Evolutionary conservation across 1,140 invertebrate genomes (phyloP).

Genomic region (Medauroidea extradentata): DNA sequence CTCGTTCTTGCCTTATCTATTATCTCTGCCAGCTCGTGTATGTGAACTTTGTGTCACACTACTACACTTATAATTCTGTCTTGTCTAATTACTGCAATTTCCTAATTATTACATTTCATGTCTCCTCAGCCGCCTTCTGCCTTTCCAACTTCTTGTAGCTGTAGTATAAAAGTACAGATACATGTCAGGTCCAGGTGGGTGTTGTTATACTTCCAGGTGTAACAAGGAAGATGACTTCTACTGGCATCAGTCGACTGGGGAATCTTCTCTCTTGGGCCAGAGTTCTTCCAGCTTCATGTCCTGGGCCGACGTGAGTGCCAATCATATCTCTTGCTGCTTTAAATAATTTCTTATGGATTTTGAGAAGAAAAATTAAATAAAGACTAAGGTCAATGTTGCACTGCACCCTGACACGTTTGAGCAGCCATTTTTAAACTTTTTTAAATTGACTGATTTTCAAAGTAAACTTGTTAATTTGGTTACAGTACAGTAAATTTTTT

Average conservation of each 20-base stretch:
- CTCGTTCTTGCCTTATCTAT: too few relatives aligned
- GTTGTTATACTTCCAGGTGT: not conserved
- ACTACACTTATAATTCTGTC: not conserved
- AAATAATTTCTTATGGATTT: not conserved
- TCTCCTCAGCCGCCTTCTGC: not conserved
- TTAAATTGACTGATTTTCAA: too few relatives aligned
- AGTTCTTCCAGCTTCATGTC: slow-evolving; percentile 8
- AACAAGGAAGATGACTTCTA: slow-evolving; percentile 1
- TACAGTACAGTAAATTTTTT: too few relatives aligned
- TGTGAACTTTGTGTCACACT: not conserved
- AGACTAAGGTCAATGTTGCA: not conserved
- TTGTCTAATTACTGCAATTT: not conserved
- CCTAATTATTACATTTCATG: not conserved
- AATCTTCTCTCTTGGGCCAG: not conserved
- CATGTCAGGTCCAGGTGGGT: not conserved
- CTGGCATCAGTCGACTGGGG: not conserved
- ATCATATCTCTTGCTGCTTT: not conserved
- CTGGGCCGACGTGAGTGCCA: slow-evolving; percentile 9
- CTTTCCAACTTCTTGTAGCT: not conserved
- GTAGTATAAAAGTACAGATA: not conserved
- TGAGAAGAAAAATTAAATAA: not conserved
- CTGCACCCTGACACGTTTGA: too few relatives aligned
- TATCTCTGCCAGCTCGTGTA: not conserved
- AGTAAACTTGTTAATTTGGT: not conserved
- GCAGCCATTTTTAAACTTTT: too few relatives aligned